phyloP scores from a whole-genome alignment of 2,797 vertebrate genomes.

The Cuniculus paca region DNA sequence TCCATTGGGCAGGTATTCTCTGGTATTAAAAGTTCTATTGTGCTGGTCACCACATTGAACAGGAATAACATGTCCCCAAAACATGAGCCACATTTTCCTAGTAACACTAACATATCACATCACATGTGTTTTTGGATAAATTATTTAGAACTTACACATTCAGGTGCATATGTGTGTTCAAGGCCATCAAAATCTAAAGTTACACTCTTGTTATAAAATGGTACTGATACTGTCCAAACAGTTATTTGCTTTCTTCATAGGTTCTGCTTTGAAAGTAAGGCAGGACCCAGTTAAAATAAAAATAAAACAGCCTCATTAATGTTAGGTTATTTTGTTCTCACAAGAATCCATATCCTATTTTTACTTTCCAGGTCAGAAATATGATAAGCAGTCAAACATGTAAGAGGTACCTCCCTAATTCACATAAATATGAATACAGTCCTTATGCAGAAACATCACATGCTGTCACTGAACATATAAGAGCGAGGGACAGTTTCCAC shows the following conservation, averaged over 20 bases:
- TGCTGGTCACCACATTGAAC: neutral
- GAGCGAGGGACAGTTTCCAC: neutral
- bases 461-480: neutral
- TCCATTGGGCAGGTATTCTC: neutral
- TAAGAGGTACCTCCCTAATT: neutral
- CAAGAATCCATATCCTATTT: neutral
- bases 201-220: neutral
- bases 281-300: neutral
- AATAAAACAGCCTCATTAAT: neutral
- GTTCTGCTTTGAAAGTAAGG: conserved; percentile 14
- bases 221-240: neutral
- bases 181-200: neutral
- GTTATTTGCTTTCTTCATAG: neutral
- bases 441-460: neutral
- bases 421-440: neutral
- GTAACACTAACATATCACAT: neutral
- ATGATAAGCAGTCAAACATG: conserved; percentile 10
- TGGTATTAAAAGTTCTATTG: neutral
- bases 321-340: neutral
- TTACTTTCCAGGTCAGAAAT: conserved; percentile 20
- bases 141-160: neutral
- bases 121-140: neutral
- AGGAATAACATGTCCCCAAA: neutral
- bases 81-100: conserved; percentile 30
- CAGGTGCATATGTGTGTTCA: neutral